phyloP scores from a whole-genome alignment of 2,113 vertebrate genomes.

The Lanius collurio region DNA sequence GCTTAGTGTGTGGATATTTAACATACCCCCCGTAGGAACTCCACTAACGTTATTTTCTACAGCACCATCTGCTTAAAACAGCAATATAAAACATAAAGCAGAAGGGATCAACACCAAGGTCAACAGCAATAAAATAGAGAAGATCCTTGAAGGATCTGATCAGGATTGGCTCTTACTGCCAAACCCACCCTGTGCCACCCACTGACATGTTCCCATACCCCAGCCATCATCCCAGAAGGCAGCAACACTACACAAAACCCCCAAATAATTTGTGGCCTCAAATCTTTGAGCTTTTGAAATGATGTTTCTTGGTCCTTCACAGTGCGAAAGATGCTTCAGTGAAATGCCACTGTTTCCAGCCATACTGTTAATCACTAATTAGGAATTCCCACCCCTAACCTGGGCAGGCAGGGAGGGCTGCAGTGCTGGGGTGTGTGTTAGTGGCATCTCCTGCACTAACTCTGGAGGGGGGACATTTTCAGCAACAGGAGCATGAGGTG shows the following conservation, averaged over 20 bases:
- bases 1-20: neutral
- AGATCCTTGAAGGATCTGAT: neutral
- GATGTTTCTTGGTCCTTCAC: neutral
- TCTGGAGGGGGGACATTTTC: neutral
- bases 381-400: neutral
- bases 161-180: neutral
- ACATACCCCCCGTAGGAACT: neutral
- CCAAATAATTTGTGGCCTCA: neutral
- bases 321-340: neutral
- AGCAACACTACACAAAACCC: neutral
- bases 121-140: neutral
- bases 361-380: neutral
- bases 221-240: neutral
- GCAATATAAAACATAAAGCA: neutral
- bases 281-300: neutral
- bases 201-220: fast-evolving
- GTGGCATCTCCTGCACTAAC: neutral
- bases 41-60: neutral
- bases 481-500: neutral
- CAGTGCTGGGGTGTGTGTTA: neutral
- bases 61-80: neutral
- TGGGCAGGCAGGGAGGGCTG: neutral
- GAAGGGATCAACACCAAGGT: neutral
- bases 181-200: neutral
- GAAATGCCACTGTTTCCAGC: neutral